Base-by-base conservation (phyloP, 1,140 invertebrate genomes). In the Trichonephila clavata region DNA sequence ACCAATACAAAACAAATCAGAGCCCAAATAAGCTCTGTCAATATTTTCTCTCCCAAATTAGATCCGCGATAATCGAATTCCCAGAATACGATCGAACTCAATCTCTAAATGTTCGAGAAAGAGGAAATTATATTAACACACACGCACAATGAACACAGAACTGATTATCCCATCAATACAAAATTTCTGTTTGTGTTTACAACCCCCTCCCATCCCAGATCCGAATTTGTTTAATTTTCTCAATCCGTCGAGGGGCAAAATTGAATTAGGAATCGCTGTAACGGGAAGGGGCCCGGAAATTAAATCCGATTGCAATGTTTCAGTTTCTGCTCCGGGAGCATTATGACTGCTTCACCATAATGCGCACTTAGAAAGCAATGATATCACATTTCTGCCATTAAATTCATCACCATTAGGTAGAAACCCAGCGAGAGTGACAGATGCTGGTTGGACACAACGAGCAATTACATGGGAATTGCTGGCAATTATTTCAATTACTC, bases 401-500 rank as follows among this genome's bases (percentile, higher is more conserved):
- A 90, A 90, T 80, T 57, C 68, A 90, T 90, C 89, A 90, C 89
- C 89, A 90, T 90, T 90, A 90, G 50, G 50, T 71, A 32, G 21
- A 20, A n/a, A 27, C 89, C 27, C 27, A 43, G 7, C 21, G n/a
- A 24, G 89, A 81, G 89, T 90, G 89, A 90, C 89, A 90, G 89
- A 90, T 90, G 89, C n/a, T 68, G 84, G 27, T 88, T 63, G 86
- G 68, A 90, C 89, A 90, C 71, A 90, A 81, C 71, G 61, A 90
- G 89, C 89, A 90, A 90, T 90, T 90, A 90, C 65, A 39, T 39
- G 89, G 60, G 89, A 90, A 90, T 81, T 80, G 71, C 89, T 61
- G 68, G 68, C 89, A 90, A 90, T 90, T 90, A 90, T 90, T 81
- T 90, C 71, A 90, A 90, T 81, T 90, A 90, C 89, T 84, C 71